phyloP scores from a whole-genome alignment of 2,888 invertebrate genomes.

The Phengaris arion region DNA sequence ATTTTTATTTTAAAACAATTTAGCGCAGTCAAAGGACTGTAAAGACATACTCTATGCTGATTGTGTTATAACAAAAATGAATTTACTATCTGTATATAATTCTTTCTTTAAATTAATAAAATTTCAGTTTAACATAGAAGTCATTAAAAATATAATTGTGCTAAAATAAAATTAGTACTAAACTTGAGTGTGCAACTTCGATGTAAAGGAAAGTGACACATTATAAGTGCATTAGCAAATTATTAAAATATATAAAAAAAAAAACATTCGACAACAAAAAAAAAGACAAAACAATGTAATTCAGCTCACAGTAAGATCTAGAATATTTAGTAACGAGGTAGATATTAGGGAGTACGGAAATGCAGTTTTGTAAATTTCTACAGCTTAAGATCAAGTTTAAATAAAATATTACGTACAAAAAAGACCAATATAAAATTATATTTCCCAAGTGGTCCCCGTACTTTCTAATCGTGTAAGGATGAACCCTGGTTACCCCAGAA shows the following conservation, averaged over 20 bases:
- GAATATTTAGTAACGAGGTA: neutral
- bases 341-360: neutral
- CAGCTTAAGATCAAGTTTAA: neutral
- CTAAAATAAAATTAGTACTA: too few relatives aligned
- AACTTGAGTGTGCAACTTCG: neutral
- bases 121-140: too few relatives aligned
- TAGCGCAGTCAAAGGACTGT: too few relatives aligned
- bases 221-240: neutral
- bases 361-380: neutral
- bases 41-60: too few relatives aligned
- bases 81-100: too few relatives aligned
- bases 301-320: neutral
- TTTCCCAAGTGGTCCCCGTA: neutral
- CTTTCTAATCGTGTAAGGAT: constrained; percentile 2
- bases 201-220: neutral
- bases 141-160: too few relatives aligned
- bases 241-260: neutral
- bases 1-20: too few relatives aligned
- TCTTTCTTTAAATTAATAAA: too few relatives aligned
- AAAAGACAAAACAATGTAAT: neutral
- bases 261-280: neutral
- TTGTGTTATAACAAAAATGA: too few relatives aligned
- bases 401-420: neutral
- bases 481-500: neutral
- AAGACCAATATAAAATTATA: neutral